Conservation (phyloP, 2,113 vertebrate genomes). For the Heterotilapia buettikoferi region DNA sequence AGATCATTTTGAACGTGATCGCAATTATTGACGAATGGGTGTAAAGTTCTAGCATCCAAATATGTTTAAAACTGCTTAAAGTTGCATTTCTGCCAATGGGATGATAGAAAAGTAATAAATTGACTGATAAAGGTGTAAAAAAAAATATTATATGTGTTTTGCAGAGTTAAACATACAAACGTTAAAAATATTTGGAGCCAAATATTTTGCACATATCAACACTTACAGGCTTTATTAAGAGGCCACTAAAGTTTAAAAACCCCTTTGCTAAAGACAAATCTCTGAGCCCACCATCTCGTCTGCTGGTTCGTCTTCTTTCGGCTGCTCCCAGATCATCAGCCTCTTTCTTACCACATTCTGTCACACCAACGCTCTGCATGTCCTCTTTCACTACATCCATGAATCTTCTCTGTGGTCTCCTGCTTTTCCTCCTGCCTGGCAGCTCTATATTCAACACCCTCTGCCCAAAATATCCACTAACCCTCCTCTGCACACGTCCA, state of each 20-base stretch:
- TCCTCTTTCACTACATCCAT: background rate
- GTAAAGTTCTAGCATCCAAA: fast-evolving
- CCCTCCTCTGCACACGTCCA: background rate
- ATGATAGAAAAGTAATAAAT: background rate
- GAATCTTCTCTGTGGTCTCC: background rate
- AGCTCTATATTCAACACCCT: background rate
- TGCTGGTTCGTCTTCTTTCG: background rate
- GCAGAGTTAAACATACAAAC: background rate
- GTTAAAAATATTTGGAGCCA: background rate
- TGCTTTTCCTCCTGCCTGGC: background rate
- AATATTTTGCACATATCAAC: background rate
- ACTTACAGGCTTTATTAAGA: fast-evolving
- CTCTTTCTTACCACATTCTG: background rate
- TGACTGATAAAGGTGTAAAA: background rate
- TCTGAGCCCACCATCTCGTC: background rate
- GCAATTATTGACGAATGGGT: fast-evolving
- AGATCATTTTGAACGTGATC: background rate
- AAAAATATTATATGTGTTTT: fast-evolving
- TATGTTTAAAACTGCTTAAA: background rate
- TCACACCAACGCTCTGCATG: background rate
- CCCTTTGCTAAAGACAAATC: background rate
- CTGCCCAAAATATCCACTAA: background rate
- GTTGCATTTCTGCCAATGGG: background rate
- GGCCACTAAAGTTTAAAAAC: background rate
- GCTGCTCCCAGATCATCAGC: background rate